Base-by-base conservation (phyloP, 2,797 vertebrate genomes). In the Strix occidentalis region DNA sequence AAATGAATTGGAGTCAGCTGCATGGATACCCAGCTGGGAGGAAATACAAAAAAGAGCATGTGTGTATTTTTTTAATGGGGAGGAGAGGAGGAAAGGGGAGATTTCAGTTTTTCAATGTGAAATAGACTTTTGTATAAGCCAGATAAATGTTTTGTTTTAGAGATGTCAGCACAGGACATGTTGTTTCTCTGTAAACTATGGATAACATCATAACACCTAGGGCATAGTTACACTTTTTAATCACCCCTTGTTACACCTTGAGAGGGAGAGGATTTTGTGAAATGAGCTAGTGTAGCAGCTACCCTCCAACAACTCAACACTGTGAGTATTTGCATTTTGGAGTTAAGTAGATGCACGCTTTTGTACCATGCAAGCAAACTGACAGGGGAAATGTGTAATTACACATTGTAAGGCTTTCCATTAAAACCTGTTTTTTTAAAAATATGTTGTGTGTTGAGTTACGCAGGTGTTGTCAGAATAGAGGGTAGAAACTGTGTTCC, bases 181-280 rank as follows among this genome's bases (percentile, higher is more conserved):
- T 82, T 89, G 50, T 85, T 94, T 84, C 84, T 95, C 60, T 9
- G 7, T 94, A 54, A 94, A 64, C 87, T 83, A 26, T 58, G 72
- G 60, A 43, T 87, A 83, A 69, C 71, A 82, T 92, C 88, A 39
- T 74, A 79, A 50, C 77, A 76, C 63, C 45, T 75, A 78, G 46
- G 78, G 79, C 77, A 57, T 54, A 81, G 76, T 87, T 91, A 53
- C 7, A 75, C 35, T 53, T 90, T 94, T 72, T 83, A 37, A 53
- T 93, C 74, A 93, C 70, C 29, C 29, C 28, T 58, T 20, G 13
- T 69, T 78, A 56, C 28, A 80, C 48, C 69, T 86, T 70, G 64
- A 69, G 92, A 45, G 56, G 43, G 39, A 81, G 57, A 83, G 48
- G 50, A n/a, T 89, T 95, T 71, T 72, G 50, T 2, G 8, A 86